phyloP scores from a whole-genome alignment of 1,140 invertebrate species.

The Ceratina australensis region DNA sequence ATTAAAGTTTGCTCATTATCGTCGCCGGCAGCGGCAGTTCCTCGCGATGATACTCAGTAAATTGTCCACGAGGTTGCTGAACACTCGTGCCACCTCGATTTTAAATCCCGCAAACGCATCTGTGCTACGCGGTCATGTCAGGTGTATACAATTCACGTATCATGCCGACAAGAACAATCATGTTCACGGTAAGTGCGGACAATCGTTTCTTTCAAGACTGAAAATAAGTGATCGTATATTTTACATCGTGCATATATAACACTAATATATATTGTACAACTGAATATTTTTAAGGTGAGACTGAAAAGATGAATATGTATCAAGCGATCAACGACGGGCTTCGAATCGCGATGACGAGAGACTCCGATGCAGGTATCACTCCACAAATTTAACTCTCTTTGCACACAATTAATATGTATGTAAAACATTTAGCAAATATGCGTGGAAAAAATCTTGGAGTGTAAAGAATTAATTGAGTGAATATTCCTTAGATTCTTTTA shows the following conservation, averaged over 20 bases:
- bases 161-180: slow-evolving; percentile 64
- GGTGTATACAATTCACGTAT: slow-evolving; percentile 71
- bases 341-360: slow-evolving; percentile 89
- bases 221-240: background rate
- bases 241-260: too few relatives aligned
- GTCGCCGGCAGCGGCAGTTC: slow-evolving; percentile 43
- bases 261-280: too few relatives aligned
- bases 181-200: slow-evolving; percentile 60
- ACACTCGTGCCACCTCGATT: slow-evolving; percentile 34
- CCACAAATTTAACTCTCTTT: too few relatives aligned
- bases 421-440: too few relatives aligned
- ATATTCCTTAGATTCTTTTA: too few relatives aligned
- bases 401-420: too few relatives aligned
- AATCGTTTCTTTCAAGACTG: background rate
- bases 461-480: too few relatives aligned
- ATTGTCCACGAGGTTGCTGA: slow-evolving; percentile 52
- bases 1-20: slow-evolving; percentile 59
- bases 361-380: slow-evolving; percentile 90
- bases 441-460: too few relatives aligned
- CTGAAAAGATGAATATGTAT: slow-evolving; percentile 93
- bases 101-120: slow-evolving; percentile 1
- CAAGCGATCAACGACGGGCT: slow-evolving; percentile 97
- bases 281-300: slow-evolving; percentile 81
- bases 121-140: slow-evolving; percentile 45
- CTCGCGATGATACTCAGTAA: slow-evolving; percentile 71